These are phyloP conservation scores for Enteromius viviparus DNA, from an alignment of 2,797 vertebrate genomes.

Conservation along the genomic window DNA sequence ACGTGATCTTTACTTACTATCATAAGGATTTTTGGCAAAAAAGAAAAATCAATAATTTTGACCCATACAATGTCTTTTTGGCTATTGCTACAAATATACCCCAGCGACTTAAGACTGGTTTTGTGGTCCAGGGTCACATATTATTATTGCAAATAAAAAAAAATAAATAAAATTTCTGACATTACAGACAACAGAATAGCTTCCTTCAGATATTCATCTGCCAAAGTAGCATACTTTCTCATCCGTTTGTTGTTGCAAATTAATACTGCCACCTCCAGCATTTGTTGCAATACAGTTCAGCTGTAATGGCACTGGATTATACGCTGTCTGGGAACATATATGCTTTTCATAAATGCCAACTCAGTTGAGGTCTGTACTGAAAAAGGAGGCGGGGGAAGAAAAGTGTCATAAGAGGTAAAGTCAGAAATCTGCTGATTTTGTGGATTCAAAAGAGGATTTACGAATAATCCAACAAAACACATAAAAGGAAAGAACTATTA, in stretches of 20 bases:
- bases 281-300: constrained; percentile 22
- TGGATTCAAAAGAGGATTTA: constrained; percentile 18
- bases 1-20: no score
- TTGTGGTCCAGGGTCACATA: no score
- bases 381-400: neutral
- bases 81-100: no score
- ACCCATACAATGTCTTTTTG: no score
- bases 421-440: constrained; percentile 39
- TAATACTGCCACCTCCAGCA: constrained; percentile 25
- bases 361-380: constrained; percentile 9
- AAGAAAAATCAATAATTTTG: no score
- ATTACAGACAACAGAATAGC: neutral
- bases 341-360: constrained; percentile 44
- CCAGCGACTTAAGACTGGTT: no score
- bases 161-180: neutral
- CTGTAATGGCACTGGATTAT: constrained; percentile 39
- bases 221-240: neutral
- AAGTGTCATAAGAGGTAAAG: constrained; percentile 34
- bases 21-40: no score
- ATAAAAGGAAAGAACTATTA: constrained; percentile 20
- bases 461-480: constrained; percentile 13
- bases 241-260: constrained; percentile 27
- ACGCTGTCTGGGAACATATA: constrained; percentile 25
- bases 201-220: constrained; percentile 26
- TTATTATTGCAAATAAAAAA: neutral